A percentile compares a stretch with the other conserved stretches of the same genome.
These are phyloP conservation scores for Gallinago stenura DNA, from an alignment of 2,797 vertebrate species.

Conservation along the genomic window DNA sequence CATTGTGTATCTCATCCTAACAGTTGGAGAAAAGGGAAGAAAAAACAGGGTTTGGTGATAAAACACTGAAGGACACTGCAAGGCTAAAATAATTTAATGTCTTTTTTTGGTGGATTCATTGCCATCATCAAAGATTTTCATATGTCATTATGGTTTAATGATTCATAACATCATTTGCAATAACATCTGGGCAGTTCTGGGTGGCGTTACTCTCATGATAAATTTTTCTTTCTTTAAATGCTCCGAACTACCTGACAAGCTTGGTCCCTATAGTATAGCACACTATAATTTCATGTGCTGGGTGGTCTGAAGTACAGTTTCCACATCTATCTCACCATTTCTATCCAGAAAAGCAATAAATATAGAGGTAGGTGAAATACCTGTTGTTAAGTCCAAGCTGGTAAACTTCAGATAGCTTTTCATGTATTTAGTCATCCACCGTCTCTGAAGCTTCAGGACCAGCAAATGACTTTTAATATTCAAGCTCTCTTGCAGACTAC, in stretches of 20 bases:
- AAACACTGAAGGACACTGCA: neutral
- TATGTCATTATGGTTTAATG: neutral
- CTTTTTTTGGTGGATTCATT: neutral
- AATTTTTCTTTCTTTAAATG: neutral
- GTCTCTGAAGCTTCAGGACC: neutral
- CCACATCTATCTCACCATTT: neutral
- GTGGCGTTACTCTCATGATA: neutral
- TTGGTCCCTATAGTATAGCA: neutral
- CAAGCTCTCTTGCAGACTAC: neutral
- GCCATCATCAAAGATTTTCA: neutral
- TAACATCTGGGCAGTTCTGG: neutral
- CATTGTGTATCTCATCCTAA: conserved; percentile 29
- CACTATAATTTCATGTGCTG: neutral
- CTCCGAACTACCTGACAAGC: neutral
- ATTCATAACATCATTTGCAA: neutral
- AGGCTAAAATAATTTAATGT: neutral
- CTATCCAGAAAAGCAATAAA: neutral
- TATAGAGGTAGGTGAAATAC: neutral
- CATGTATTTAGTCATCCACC: neutral
- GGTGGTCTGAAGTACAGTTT: neutral
- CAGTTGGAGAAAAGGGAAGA: neutral
- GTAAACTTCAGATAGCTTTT: neutral
- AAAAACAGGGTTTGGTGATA: neutral
- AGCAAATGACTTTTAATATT: neutral
- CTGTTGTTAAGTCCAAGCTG: neutral